Base-by-base conservation (phyloP, 2,888 invertebrate genomes). In the Unio pictorum region DNA sequence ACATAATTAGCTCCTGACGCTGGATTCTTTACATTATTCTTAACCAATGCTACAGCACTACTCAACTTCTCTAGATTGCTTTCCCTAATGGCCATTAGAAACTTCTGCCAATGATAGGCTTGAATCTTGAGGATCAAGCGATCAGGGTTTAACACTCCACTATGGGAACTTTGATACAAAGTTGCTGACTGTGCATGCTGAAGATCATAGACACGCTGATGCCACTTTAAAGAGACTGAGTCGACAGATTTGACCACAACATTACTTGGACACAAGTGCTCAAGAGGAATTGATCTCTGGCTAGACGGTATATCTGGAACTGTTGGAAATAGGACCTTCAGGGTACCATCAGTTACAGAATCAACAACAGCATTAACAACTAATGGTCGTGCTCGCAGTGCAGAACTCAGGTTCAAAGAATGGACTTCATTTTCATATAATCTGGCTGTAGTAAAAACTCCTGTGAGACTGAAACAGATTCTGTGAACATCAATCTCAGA, bases 101-200 rank as follows among this genome's bases (percentile, higher is more conserved):
- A 64, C 54, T 78, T 75, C 72, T 86, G 84, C 87, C 87, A 87
- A 18, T 81, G 80, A 61, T 80, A 73, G 11, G 84, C 78, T 30
- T 83, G 82, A 55, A 87, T 80, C 67, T 74, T 79, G 71, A 76
- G 78, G 23, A 85, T 75, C 68, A 82, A 84, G 60, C 80, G 63
- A 73, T 84, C 76, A 4, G 84, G 82, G 65, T 84, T 81, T 23
- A 87, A 73, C 65, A 81, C 76, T 15, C 68, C 72, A 55, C 56
- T 26, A 58, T 63, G 63, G 61, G 59, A 70, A 34, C 75, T 69
- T 58, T n/a, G 59, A 65, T n/a, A 18, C 57, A 28, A 58, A 15
- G 64, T 67, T 28, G 66, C 30, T 11, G 66, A 58, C 28, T 72
- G 65, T 20, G 65, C 61, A 26, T 60, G 61, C 61, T 66, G 61